Evolutionary conservation across 2,113 vertebrate species (phyloP).

Genomic region (Dolichallabes microphthalmus): DNA sequence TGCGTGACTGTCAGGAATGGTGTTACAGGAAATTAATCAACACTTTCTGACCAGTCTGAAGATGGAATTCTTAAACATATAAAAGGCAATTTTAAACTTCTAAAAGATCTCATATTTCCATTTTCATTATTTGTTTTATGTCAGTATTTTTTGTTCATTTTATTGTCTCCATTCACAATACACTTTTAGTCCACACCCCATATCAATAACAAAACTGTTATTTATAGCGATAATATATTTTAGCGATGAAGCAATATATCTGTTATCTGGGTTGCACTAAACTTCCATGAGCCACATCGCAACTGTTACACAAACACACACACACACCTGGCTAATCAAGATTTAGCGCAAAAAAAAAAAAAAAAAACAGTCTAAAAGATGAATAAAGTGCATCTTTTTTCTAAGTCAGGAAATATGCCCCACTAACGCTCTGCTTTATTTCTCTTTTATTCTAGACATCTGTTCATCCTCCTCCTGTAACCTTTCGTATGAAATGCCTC

Average conservation of each 20-base stretch:
- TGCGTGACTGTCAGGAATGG: background rate
- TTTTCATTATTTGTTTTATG: background rate
- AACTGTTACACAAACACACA: conserved; percentile 14
- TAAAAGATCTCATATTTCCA: background rate
- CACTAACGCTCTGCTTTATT: conserved; percentile 3
- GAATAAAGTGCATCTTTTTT: background rate
- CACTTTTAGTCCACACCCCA: no score
- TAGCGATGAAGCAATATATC: background rate
- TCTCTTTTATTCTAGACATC: background rate
- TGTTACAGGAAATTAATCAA: background rate
- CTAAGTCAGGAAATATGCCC: background rate
- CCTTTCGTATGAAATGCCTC: conserved; percentile 65
- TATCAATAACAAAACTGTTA: no score
- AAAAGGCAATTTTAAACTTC: background rate
- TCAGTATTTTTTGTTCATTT: background rate
- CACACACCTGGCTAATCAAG: conserved; percentile 37
- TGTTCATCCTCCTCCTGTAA: background rate
- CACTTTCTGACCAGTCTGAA: background rate
- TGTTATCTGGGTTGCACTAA: background rate
- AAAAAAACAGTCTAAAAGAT: background rate
- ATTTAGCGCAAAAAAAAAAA: conserved; percentile 4
- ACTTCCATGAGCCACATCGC: background rate
- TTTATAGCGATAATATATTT: no score
- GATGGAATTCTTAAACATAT: background rate
- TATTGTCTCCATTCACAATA: background rate